These are phyloP conservation scores for Andrena hattorfiana DNA, from an alignment of 2,888 invertebrate genomes.

Conservation along the genomic window DNA sequence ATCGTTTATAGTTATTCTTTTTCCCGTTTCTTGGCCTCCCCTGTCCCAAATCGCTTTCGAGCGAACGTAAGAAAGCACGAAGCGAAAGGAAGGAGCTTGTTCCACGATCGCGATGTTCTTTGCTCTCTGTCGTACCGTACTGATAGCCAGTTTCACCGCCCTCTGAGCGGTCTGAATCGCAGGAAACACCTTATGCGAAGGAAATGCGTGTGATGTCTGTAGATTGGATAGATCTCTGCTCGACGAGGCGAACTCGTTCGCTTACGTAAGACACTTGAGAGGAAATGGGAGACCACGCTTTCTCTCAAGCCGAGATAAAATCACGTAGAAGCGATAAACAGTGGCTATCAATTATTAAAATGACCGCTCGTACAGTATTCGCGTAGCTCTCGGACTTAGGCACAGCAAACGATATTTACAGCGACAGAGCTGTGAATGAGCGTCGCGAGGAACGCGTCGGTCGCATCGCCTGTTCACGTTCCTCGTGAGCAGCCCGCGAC, in stretches of 20 bases:
- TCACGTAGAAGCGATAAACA: constrained; percentile 16
- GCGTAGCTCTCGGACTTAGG: constrained; percentile 17
- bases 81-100: constrained; percentile 28
- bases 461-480: constrained; percentile 15
- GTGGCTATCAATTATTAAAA: constrained; percentile 26
- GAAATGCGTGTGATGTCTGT: not conserved
- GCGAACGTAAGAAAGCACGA: constrained; percentile 19
- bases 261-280: not conserved
- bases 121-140: constrained; percentile 22
- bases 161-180: not conserved
- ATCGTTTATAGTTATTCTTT: constrained; percentile 22
- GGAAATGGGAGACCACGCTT: not conserved
- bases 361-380: not conserved
- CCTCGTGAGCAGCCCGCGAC: constrained; percentile 24
- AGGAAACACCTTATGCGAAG: not conserved
- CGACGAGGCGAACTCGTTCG: not conserved
- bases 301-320: constrained; percentile 4
- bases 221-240: not conserved
- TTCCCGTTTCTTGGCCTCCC: constrained; percentile 18
- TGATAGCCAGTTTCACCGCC: constrained; percentile 25
- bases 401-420: constrained; percentile 48
- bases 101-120: not conserved
- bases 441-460: constrained; percentile 47
- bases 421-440: constrained; percentile 30
- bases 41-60: constrained; percentile 34